Conservation (phyloP, 2,888 invertebrate species). For the Maniola hyperantus region DNA sequence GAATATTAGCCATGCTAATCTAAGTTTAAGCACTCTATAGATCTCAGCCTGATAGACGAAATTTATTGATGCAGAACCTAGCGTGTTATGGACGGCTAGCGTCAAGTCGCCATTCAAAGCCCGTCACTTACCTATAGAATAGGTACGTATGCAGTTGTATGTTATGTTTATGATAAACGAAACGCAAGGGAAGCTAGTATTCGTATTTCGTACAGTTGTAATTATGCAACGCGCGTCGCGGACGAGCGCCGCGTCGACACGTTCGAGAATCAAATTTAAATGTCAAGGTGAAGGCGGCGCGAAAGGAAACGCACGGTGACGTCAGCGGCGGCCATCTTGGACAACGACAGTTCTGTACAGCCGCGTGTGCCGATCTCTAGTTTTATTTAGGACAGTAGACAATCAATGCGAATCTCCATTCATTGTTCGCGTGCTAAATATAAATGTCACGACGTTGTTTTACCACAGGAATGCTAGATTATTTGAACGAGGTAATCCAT, state of each 20-base stretch:
- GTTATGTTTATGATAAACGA: neutral
- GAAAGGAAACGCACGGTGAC: conserved; percentile 75
- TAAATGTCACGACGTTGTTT: conserved; percentile 29
- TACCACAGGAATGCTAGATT: conserved; percentile 7
- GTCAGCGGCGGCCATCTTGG: conserved; percentile 71
- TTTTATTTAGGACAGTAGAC: conserved; percentile 56
- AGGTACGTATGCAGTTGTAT: neutral
- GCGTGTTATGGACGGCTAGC: too few species aligned
- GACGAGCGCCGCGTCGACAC: conserved; percentile 61
- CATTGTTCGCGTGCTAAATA: conserved; percentile 40
- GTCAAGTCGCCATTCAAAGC: neutral
- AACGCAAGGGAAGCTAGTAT: conserved; percentile 25
- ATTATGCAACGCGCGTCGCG: conserved; percentile 41
- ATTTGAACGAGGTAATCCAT: neutral
- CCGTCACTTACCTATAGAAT: neutral
- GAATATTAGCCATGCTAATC: too few species aligned
- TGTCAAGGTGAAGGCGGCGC: conserved; percentile 76
- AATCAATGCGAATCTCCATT: conserved; percentile 47
- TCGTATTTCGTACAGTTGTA: conserved; percentile 30
- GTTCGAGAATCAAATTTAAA: conserved; percentile 74
- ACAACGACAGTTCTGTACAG: conserved; percentile 39
- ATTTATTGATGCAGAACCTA: too few species aligned
- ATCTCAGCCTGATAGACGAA: too few species aligned
- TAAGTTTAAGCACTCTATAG: too few species aligned
- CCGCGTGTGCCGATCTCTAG: conserved; percentile 51